Evolutionary conservation across 2,113 vertebrate genomes (phyloP).

Genomic region (Ammodytes dubius): DNA sequence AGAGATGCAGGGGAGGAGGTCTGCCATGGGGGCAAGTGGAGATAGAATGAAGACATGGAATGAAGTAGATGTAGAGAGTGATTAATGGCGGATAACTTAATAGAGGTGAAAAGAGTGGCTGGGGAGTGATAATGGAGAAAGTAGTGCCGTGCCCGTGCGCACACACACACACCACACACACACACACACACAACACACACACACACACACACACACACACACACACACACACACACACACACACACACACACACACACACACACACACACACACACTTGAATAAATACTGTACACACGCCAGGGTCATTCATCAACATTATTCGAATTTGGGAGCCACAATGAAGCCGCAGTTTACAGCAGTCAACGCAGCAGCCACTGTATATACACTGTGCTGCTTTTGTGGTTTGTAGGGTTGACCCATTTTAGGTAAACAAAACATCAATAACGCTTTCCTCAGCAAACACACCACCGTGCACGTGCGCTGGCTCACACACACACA

Average conservation of each 20-base stretch:
- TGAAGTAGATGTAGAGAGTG: conserved; percentile 27
- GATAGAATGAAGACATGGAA: conserved; percentile 37
- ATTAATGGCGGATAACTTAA: conserved; percentile 53
- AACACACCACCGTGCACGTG: conserved; percentile 13
- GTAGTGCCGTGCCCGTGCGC: not conserved
- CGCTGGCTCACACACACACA: not conserved
- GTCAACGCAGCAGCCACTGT: conserved; percentile 24
- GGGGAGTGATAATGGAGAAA: conserved; percentile 30
- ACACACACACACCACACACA: not conserved
- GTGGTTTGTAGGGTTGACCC: conserved; percentile 65
- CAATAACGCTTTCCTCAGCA: conserved; percentile 68
- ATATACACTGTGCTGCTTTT: conserved; percentile 44
- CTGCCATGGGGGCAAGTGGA: conserved; percentile 21
- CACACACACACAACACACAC: too few relatives aligned
- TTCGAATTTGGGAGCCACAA: conserved; percentile 17
- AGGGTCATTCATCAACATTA: conserved; percentile 47
- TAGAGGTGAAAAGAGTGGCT: conserved; percentile 39
- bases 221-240: conserved; percentile 21
- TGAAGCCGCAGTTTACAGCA: conserved; percentile 38
- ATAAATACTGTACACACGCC: too few relatives aligned
- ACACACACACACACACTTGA: conserved; percentile 28
- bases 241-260: not conserved
- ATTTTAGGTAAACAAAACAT: conserved; percentile 74
- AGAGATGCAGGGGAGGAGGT: conserved; percentile 13
- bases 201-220: not conserved